Base-by-base conservation (phyloP, 2,113 vertebrate species). In the Spermophilus dauricus region DNA sequence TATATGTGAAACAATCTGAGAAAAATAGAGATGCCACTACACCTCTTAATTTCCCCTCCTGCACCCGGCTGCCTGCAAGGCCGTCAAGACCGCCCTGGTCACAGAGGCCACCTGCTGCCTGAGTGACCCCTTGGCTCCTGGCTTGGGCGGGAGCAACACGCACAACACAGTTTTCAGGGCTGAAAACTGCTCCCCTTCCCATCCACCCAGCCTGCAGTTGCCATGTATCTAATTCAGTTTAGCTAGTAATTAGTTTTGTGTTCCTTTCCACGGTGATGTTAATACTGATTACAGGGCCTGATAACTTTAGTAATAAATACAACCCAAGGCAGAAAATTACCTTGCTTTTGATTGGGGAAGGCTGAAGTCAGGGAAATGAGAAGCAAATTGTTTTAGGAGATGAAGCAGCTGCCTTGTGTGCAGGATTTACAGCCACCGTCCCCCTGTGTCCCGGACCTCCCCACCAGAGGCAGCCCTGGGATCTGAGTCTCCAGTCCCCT, bases 251-350 rank as follows among this genome's bases (percentile, higher is more conserved):
- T 98, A 98, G 98, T 95, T 98, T 89, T 96, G 98, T 95, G 88
- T 97, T 89, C 89, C 98, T 98, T 97, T 97, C 48, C 53, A 26
- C 34, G 32, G 89, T 53, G 96, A 95, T 97, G 97, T 97, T 98
- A 96, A 97, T 97, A 94, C 98, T 94, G 98, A 98, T 98, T 97
- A 97, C 98, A 95, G 97, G 98, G 97, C 86, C 97, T 83, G 97
- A 97, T 98, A 98, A 98, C 96, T 82, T 26, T 5, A 96, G 97
- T 56, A 96, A 98, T 97, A 98, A 98, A 97, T 97, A 96, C 26
- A 5, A 97, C 86, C 92, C 93, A 22, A 75, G 97, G 97, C 95
- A 97, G 98, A 89, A 98, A 98, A 98, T 98, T 75, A 94, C 97
- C 97, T 97, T 85, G 89, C 86, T 91, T 58, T 90, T 95, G 95